Evolutionary conservation across 2,888 invertebrate genomes (phyloP).

Genomic region (Protodeltote pygarga): DNA sequence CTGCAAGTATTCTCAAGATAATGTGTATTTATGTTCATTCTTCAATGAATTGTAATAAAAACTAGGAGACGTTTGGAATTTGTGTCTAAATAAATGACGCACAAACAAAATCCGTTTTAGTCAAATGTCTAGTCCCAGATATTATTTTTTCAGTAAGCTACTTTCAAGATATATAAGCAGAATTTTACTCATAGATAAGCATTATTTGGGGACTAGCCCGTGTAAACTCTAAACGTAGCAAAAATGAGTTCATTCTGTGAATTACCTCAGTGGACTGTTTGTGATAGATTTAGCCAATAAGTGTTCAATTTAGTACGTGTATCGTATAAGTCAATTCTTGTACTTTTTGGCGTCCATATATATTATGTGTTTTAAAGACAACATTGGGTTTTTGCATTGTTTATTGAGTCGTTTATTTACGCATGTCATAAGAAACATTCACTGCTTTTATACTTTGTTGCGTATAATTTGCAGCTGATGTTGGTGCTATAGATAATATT

Average conservation of each 20-base stretch:
- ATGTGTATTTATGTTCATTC: slow-evolving; percentile 47
- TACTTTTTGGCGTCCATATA: slow-evolving; percentile 78
- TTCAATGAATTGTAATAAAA: slow-evolving; percentile 48
- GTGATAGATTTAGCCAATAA: slow-evolving; percentile 86
- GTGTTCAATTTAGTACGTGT: slow-evolving; percentile 83
- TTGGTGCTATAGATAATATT: slow-evolving; percentile 79
- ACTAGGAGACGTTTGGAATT: slow-evolving; percentile 43
- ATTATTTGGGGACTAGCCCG: slow-evolving; percentile 56
- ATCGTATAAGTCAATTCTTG: slow-evolving; percentile 79
- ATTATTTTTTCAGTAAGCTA: slow-evolving; percentile 71
- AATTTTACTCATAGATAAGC: slow-evolving; percentile 68
- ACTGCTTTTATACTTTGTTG: slow-evolving; percentile 67
- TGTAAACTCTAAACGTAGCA: slow-evolving; percentile 47
- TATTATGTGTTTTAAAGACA: slow-evolving; percentile 40
- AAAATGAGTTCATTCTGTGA: slow-evolving; percentile 71
- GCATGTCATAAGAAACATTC: slow-evolving; percentile 44
- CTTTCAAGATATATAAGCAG: slow-evolving; percentile 67
- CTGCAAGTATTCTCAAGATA: slow-evolving; percentile 40
- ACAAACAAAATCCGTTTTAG: slow-evolving; percentile 76
- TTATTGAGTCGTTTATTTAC: slow-evolving; percentile 41
- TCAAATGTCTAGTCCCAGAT: slow-evolving; percentile 84
- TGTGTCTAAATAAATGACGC: slow-evolving; percentile 53
- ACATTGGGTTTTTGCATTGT: slow-evolving; percentile 42
- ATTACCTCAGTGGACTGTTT: slow-evolving; percentile 85
- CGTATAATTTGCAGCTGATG: slow-evolving; percentile 80